Conservation (phyloP, 2,888 invertebrate genomes). For the Protula sp. region DNA sequence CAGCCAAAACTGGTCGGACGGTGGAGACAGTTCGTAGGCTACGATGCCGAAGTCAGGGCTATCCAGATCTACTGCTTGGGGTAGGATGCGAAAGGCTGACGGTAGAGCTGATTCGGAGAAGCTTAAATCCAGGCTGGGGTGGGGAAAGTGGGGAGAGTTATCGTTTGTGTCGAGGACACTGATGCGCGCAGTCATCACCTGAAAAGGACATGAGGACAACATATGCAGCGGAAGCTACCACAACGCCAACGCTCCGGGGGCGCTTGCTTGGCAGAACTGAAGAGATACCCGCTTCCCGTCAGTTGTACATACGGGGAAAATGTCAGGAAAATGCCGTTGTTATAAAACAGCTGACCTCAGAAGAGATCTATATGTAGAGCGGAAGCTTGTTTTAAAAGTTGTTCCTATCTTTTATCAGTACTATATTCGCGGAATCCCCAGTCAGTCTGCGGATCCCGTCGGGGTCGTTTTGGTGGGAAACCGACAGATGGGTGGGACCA, state of each 20-base stretch:
- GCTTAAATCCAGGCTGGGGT: not conserved
- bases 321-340: not conserved
- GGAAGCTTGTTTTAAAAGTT: too few species aligned
- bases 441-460: too few species aligned
- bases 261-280: too few species aligned
- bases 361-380: too few species aligned
- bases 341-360: too few species aligned
- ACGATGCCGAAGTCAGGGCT: not conserved
- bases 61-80: not conserved
- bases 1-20: not conserved
- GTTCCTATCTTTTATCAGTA: too few species aligned
- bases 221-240: not conserved
- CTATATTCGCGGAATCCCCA: too few species aligned
- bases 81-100: not conserved
- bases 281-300: too few species aligned
- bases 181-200: not conserved
- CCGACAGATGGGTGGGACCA: too few species aligned
- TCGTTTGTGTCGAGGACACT: constrained; percentile 10
- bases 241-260: too few species aligned
- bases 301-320: not conserved
- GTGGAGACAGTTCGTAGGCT: not conserved
- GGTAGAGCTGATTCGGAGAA: not conserved
- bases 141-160: constrained; percentile 5
- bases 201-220: not conserved
- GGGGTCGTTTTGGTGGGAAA: too few species aligned